phyloP scores from a whole-genome alignment of 92 coral and sea anemone genomes.

The Umimayanthus kanabou region DNA sequence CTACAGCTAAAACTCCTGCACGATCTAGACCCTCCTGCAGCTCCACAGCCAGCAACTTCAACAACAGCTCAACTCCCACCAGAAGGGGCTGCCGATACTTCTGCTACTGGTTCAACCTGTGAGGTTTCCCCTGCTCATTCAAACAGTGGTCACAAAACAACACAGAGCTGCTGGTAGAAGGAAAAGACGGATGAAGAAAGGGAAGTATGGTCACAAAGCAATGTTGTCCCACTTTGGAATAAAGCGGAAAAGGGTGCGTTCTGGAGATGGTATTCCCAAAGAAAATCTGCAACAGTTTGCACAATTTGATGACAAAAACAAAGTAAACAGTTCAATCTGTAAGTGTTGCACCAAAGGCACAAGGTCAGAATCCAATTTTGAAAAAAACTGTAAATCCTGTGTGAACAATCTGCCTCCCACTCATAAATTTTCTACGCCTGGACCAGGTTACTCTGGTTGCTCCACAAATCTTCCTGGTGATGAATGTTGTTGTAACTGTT shows the following conservation, averaged over 20 bases:
- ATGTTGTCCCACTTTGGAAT: slow-evolving; percentile 4
- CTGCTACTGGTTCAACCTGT: too few species aligned
- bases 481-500: neutral
- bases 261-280: neutral
- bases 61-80: too few species aligned
- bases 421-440: neutral
- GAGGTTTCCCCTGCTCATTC: too few species aligned
- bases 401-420: neutral
- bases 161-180: neutral
- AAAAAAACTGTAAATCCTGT: neutral
- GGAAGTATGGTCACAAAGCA: neutral
- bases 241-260: neutral
- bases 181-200: neutral
- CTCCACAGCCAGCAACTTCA: too few species aligned
- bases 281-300: neutral
- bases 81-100: too few species aligned
- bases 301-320: neutral
- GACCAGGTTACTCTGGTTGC: neutral
- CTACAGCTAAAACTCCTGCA: too few species aligned
- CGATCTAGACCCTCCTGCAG: too few species aligned
- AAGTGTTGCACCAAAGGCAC: neutral
- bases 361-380: neutral
- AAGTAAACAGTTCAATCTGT: neutral
- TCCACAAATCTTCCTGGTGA: neutral
- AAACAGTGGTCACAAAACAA: too few species aligned